Evolutionary conservation across 2,113 vertebrate species (phyloP), one percentile per base, ranked within the genome.

Genomic region (Myocastor coypus): DNA sequence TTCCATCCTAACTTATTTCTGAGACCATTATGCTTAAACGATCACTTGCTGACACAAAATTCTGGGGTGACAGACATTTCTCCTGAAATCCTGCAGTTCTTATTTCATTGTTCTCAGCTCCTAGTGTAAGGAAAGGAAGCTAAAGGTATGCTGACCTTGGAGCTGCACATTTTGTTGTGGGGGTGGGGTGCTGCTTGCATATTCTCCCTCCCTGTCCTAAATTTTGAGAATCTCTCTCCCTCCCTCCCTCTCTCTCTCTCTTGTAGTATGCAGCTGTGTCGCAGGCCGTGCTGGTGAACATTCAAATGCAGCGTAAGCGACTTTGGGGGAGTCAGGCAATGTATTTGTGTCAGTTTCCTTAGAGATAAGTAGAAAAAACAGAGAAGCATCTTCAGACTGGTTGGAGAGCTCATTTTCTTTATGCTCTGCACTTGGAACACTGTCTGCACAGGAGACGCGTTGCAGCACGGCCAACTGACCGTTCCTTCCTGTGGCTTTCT

Each of bases 341-440:
- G 61, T 82, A 69, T 64, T 64, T 87, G 46, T 37, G 37, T 66
- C 63, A n/a, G 40, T 55, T 91, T 87, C 55, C 50, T 88, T 66
- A 80, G n/a, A 42, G 57, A 30, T 84, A 75, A 96, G 77, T 37
- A 95, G 26, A 42, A 90, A 88, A 59, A 91, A 71, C 12, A 37
- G 40, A 55, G 42, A 84, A 73, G 17, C 66, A 61, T 84, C 37
- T 84, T 64, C 16, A 42, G 50, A 7, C 59, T 81, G 13, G 85
- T 96, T 83, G 59, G 85, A 82, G 55, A 73, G 87, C 59, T 73
- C 78, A 55, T 20, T 90, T 91, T 40, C 77, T 55, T 75, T 34
- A 57, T 26, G 13, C 37, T 80, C 59, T 52, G 55, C 90, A 66
- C n/a, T 75, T 40, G 40, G 32, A 80, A 80, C 55, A 24, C 37